A percentile compares a stretch with the other conserved stretches of the same genome.
These are phyloP conservation scores for Montipora foliosa DNA, from an alignment of 64 coral and sea anemone species.

Conservation along the genomic window DNA sequence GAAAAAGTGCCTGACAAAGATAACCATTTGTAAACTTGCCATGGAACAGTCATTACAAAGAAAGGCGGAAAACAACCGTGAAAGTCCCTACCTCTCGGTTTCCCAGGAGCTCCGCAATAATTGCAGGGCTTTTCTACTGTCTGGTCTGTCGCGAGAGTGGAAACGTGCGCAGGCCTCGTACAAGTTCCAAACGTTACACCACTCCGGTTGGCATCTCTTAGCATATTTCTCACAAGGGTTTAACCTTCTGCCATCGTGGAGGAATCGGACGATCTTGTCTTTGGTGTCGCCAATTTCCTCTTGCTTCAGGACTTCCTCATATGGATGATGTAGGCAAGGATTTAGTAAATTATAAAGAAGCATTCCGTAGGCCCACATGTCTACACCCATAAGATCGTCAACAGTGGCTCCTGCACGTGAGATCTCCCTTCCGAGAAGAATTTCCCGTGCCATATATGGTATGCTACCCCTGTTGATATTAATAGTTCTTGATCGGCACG, in stretches of 20 bases:
- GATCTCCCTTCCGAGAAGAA: slow-evolving; percentile 18
- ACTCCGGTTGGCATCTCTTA: slow-evolving; percentile 18
- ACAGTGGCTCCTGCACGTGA: slow-evolving; percentile 15
- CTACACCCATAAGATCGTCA: slow-evolving; percentile 31
- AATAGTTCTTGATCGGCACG: slow-evolving; percentile 24
- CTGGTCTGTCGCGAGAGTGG: slow-evolving; percentile 25
- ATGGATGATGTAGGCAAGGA: slow-evolving; percentile 47
- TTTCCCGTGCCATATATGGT: slow-evolving; percentile 48
- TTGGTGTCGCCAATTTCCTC: slow-evolving; percentile 13
- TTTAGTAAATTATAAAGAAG: slow-evolving; percentile 40
- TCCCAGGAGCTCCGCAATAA: neutral
- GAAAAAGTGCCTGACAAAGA: too few species aligned
- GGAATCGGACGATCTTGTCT: slow-evolving; percentile 40
- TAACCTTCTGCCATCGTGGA: slow-evolving; percentile 34
- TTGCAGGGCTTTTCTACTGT: slow-evolving; percentile 15
- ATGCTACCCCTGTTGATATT: slow-evolving; percentile 45
- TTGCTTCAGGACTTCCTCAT: slow-evolving; percentile 29
- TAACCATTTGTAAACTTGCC: too few species aligned
- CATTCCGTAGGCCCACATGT: slow-evolving; percentile 67
- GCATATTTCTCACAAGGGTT: slow-evolving; percentile 34
- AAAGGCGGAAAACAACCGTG: neutral
- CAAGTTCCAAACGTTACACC: slow-evolving; percentile 45
- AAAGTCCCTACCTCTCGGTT: neutral
- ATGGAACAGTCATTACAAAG: too few species aligned
- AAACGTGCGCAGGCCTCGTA: slow-evolving; percentile 23